Base-by-base conservation (phyloP, 2,113 vertebrate genomes). In the Sterna hirundo region DNA sequence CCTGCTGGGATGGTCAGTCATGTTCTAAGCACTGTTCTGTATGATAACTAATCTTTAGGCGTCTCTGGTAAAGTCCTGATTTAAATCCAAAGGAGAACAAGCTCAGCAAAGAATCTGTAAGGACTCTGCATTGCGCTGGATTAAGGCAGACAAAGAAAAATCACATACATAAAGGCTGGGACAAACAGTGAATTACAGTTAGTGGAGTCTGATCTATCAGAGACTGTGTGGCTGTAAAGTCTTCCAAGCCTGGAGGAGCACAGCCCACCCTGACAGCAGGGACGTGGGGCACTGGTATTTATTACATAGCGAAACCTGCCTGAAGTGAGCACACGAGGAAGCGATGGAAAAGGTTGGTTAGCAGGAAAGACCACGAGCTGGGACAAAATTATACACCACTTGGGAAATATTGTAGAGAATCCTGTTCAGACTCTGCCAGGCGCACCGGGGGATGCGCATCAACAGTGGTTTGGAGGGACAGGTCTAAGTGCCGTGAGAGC, bases 71-170 rank as follows among this genome's bases (percentile, higher is more conserved):
- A 91, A 84, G 60, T 88, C 80, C 49, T 54, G 36, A 54, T 86
- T 95, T 79, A 76, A 97, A 94, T 89, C 65, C 69, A 72, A 78
- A 86, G 47, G 38, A 75, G 79, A 92, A 68, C 19, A 52, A 72
- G 30, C 44, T 86, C 34, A 72, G 61, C 20, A 92, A 75, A 76
- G 20, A 64, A 71, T 64, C 26, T 94, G 22, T 75, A 82, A 86
- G 65, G 68, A 36, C 30, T 84, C 60, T 64, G 7, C 36, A 34
- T 81, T 92, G 27, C 2, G 1, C 22, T 84, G 65, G 61, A 76
- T 95, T 86, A 79, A 92, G 86, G 66, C 38, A 61, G 81, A 78
- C 60, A 93, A 89, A 89, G 69, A 78, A 91, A 88, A 92, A 92
- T 83, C 64, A 22, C 66, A 75, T 42, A 21, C 55, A 47, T 64